Evolutionary conservation across 2,797 vertebrate genomes (phyloP), one percentile per base, ranked within the genome.

Genomic region (Phrynocephalus guinanensis): DNA sequence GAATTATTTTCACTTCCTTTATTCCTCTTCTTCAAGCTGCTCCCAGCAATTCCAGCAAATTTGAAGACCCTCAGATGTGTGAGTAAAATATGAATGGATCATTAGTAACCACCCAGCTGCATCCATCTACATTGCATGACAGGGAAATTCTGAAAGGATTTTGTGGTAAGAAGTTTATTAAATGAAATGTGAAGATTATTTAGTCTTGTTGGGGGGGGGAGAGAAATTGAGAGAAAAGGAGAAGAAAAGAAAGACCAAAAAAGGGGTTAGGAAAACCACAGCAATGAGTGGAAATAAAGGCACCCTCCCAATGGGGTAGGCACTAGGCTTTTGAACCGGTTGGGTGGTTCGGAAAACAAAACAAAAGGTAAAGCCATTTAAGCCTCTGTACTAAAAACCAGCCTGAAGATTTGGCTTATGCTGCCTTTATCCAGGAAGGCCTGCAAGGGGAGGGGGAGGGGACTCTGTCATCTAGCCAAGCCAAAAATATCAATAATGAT

Each of bases 331-430:
- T 0, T 0, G 79, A 80, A 85, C 0, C 44, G 78, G 30, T 76
- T 90, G 89, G 82, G 77, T 84, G 86, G 89, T 52, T 77, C 70
- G 85, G 85, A 81, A 90, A 85, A 81, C n/a, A 88, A 81, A 88
- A 75, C 71, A 85, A 68, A 30, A 76, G 78, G 84, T 84, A 90
- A 83, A 80, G 91, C 0, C n/a, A 72, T 78, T 87, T 50, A 82
- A 85, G 52, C 71, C 72, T 60, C 60, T 78, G 38, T n/a, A 52
- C 24, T 82, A 50, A 84, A 88, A 78, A 0, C 1, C 76, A 83
- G 28, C 15, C 44, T n/a, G 33, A 38, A 2, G 84, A 5, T 16
- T 68, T 75, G 3, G 66, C 77, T 84, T 84, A 24, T 11, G 0
- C 24, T 1, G 24, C 50, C 33, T 16, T 60, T 22, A 2, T 81